Conservation (phyloP, 2,888 invertebrate species). For the Notodonta ziczac region DNA sequence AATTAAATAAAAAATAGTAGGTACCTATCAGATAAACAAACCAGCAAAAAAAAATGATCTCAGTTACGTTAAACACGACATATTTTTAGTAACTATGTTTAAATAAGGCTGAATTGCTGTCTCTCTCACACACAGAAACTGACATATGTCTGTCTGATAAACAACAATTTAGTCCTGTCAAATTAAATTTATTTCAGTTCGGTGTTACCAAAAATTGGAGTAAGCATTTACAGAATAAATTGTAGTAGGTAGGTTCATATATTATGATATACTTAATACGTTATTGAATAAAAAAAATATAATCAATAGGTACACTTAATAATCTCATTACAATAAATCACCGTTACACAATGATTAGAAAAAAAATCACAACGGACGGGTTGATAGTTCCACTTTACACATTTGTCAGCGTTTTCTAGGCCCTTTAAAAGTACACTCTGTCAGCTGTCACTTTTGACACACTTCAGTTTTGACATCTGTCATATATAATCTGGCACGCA, state of each 20-base stretch:
- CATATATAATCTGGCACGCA: conserved; percentile 8
- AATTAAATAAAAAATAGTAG: too few species aligned
- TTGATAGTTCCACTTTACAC: conserved; percentile 22
- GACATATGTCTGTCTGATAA: too few species aligned
- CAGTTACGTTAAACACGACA: too few species aligned
- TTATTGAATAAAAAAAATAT: neutral
- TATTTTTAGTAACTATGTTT: too few species aligned
- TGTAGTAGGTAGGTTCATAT: neutral
- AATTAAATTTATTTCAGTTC: neutral
- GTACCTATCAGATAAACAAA: too few species aligned
- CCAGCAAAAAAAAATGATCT: too few species aligned
- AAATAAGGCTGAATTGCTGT: too few species aligned
- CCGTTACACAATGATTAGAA: conserved; percentile 8
- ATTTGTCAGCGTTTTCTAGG: conserved; percentile 13
- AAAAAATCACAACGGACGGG: conserved; percentile 34
- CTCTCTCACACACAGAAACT: too few species aligned
- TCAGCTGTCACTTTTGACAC: conserved; percentile 3
- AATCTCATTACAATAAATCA: neutral
- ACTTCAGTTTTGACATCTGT: neutral
- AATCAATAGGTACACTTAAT: neutral
- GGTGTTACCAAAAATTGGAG: neutral
- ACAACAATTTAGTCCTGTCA: neutral
- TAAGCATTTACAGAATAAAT: neutral
- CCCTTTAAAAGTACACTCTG: conserved; percentile 10
- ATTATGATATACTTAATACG: neutral